phyloP scores from a whole-genome alignment of 2,888 invertebrate species.

The Heliconius erato region DNA sequence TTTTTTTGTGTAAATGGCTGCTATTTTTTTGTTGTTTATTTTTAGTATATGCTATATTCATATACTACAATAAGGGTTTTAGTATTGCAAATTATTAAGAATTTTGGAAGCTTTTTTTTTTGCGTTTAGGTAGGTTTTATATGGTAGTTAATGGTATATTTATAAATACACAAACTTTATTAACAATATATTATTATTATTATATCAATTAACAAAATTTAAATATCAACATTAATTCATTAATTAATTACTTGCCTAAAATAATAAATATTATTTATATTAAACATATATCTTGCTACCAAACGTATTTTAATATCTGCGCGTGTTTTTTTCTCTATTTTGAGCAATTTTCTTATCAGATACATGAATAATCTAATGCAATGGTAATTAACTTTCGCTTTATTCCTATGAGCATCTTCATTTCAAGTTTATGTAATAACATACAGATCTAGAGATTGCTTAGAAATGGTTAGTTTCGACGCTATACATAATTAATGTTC shows the following conservation, averaged over 20 bases:
- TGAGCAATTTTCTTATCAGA: constrained; percentile 40
- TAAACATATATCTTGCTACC: not conserved
- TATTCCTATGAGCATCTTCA: constrained; percentile 42
- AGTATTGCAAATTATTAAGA: not conserved
- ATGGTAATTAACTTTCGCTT: constrained; percentile 50
- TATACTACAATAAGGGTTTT: not conserved
- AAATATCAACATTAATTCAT: not conserved
- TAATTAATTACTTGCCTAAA: not conserved
- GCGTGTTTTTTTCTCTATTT: constrained; percentile 11
- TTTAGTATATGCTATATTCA: not conserved
- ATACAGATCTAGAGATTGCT: constrained; percentile 40
- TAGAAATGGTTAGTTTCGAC: constrained; percentile 14
- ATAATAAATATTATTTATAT: not conserved
- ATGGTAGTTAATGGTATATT: too few species aligned
- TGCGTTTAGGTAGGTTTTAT: too few species aligned
- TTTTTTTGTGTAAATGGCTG: constrained; percentile 33
- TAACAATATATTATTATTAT: not conserved
- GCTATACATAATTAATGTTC: constrained; percentile 1
- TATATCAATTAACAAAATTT: not conserved
- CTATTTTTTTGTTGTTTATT: constrained; percentile 11
- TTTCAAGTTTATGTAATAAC: constrained; percentile 45
- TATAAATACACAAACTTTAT: not conserved
- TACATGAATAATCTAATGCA: constrained; percentile 42
- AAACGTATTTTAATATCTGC: not conserved
- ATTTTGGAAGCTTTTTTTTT: not conserved